Base-by-base conservation (phyloP, 1,140 invertebrate species). In the Anastrepha obliqua region DNA sequence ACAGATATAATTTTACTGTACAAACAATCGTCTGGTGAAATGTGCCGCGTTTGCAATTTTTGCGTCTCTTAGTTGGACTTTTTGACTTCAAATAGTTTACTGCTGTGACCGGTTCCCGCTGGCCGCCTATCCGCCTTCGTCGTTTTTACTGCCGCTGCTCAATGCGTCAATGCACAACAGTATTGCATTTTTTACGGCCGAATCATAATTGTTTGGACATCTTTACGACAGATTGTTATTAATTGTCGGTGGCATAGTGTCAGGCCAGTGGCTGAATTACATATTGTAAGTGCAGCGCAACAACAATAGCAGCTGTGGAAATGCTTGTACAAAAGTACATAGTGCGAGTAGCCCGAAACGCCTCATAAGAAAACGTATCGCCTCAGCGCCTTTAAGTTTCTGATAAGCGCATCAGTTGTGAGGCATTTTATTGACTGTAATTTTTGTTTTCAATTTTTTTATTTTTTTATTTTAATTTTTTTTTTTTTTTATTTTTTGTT, bases 221-320 rank as follows among this genome's bases (percentile, higher is more conserved):
- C 74, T 81, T 55, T 55, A 81, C 74, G 74, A 81, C 74, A 81
- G 74, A 81, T 81, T 81, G 74, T 81, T 81, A 81, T 81, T 81
- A 81, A 81, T 81, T 81, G 74, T 81, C 74, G 44, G 74, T 81
- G 47, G 74, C 74, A 81, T 81, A 51, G 74, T 81, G 74, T 81
- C 74, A 81, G 74, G 47, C 47, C 5, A 81, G 44, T 47, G 51
- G 15, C 44, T 81, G 47, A 11, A 81, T 51, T 81, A 42, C 74
- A 55, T 55, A 55, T 55, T 55, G 74, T 20, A 81, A 20, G 47
- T 29, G 29, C 47, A 81, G 15, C 17, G 47, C 74, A 81, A 29
- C 47, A 81, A 81, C 47, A 55, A 81, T 17, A 20, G 4, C n/a
- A 39, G 4, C 17, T 29, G 39, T 67, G 64, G n/a, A 67, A 29